Conservation (phyloP, 1,140 invertebrate genomes). For the Euura saliciscinereae region DNA sequence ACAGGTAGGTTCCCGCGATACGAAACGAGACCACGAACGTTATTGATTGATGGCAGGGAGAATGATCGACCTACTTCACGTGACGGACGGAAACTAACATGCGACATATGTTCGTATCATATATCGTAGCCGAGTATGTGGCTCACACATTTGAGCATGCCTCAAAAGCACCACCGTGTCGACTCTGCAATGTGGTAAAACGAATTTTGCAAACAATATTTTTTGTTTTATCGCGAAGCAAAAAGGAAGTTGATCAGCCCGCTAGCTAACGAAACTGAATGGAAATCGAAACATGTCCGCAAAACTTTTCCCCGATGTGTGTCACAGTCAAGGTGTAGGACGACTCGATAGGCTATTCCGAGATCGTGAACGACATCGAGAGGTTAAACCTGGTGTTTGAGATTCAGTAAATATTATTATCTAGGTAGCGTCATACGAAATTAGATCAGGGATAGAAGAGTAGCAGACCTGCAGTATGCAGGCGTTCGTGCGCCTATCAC, state of each 20-base stretch:
- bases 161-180: no score
- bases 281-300: no score
- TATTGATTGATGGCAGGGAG: not conserved
- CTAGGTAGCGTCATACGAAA: not conserved
- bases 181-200: no score
- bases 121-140: no score
- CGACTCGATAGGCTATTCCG: not conserved
- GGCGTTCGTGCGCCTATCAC: not conserved
- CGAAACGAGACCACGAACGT: not conserved
- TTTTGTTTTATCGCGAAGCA: no score
- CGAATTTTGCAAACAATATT: no score
- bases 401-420: conserved; percentile 5
- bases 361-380: not conserved
- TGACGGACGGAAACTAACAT: conserved; percentile 3
- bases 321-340: not conserved
- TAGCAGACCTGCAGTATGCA: not conserved
- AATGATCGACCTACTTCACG: conserved; percentile 2
- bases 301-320: no score
- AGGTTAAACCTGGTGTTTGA: not conserved
- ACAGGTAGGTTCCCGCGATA: not conserved
- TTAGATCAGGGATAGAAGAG: not conserved
- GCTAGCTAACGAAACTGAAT: no score
- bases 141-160: no score
- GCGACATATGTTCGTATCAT: not conserved
- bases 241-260: no score